phyloP scores from a whole-genome alignment of 2,113 vertebrate genomes.

The Sardina pilchardus region DNA sequence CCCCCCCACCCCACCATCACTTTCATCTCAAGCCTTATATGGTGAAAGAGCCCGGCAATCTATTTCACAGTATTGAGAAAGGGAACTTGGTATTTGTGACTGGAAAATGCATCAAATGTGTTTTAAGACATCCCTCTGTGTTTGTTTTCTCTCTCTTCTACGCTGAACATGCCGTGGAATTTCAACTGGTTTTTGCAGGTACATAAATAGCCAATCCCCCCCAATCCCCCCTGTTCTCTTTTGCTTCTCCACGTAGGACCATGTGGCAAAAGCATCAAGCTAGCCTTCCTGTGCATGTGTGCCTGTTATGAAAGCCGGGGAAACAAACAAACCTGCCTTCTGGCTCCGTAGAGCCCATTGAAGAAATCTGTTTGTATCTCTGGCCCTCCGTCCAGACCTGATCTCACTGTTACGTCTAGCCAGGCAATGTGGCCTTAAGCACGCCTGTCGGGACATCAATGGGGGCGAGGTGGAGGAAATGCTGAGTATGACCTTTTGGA shows the following conservation, averaged over 20 bases:
- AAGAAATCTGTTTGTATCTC: background rate
- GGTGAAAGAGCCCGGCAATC: constrained; percentile 55
- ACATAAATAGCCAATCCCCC: background rate
- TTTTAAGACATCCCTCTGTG: background rate
- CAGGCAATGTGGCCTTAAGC: background rate
- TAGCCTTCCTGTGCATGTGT: constrained; percentile 9
- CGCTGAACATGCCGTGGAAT: constrained; percentile 7
- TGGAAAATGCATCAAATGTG: constrained; percentile 25
- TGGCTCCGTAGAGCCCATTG: background rate
- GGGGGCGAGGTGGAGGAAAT: background rate
- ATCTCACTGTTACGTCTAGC: background rate
- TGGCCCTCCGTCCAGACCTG: background rate
- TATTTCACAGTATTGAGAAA: constrained; percentile 16
- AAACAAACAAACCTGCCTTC: background rate
- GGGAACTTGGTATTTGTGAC: constrained; percentile 26
- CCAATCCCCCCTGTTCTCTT: background rate
- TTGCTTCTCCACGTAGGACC: background rate
- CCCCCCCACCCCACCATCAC: constrained; percentile 28
- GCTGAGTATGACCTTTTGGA: background rate
- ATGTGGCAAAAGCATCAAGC: background rate
- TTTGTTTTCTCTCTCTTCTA: background rate
- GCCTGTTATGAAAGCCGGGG: background rate
- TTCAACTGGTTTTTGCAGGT: background rate
- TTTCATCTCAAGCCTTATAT: constrained; percentile 64
- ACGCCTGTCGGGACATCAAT: background rate